Percentiles rank a stretch among this genome's conserved stretches.
These are phyloP conservation scores for Caenorhabditis remanei DNA, from an alignment of 1,140 invertebrate genomes.

Conservation along the genomic window DNA sequence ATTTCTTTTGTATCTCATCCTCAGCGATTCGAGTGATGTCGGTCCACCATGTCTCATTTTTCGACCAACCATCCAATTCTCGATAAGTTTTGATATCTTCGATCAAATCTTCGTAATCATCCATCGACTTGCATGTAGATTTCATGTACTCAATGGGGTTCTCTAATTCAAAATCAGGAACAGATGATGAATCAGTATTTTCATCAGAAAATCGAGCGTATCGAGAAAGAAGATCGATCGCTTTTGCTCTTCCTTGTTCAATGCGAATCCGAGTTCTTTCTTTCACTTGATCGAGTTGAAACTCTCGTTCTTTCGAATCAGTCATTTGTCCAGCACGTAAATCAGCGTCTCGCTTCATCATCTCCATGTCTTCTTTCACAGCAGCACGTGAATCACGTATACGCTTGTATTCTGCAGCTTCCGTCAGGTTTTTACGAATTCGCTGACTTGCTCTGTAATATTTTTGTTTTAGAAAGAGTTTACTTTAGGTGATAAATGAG, in stretches of 20 bases:
- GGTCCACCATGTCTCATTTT: conserved; percentile 87
- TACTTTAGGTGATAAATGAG: background rate
- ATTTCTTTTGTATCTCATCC: conserved; percentile 89
- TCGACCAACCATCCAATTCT: conserved; percentile 73
- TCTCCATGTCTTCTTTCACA: conserved; percentile 88
- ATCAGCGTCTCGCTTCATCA: conserved; percentile 90
- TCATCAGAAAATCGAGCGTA: conserved; percentile 74
- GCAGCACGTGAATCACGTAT: conserved; percentile 90
- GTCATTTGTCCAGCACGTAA: conserved; percentile 94
- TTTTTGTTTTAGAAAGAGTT: conserved; percentile 82
- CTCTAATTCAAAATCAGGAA: conserved; percentile 90
- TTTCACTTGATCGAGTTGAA: conserved; percentile 79
- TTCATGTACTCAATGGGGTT: conserved; percentile 82
- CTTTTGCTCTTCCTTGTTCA: conserved; percentile 92
- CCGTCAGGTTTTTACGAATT: conserved; percentile 75
- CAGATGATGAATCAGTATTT: conserved; percentile 86
- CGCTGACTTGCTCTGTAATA: conserved; percentile 68
- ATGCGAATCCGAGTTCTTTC: conserved; percentile 91
- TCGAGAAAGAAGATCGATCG: conserved; percentile 88
- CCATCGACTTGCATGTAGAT: conserved; percentile 70
- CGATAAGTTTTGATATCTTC: conserved; percentile 90
- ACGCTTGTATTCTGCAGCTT: conserved; percentile 84
- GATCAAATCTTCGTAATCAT: conserved; percentile 95
- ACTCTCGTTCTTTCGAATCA: conserved; percentile 85
- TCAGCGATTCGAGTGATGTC: conserved; percentile 95